Percentiles rank a stretch among this genome's conserved stretches.
phyloP scores from a whole-genome alignment of 2,113 vertebrate species.

The Cichladusa arquata region DNA sequence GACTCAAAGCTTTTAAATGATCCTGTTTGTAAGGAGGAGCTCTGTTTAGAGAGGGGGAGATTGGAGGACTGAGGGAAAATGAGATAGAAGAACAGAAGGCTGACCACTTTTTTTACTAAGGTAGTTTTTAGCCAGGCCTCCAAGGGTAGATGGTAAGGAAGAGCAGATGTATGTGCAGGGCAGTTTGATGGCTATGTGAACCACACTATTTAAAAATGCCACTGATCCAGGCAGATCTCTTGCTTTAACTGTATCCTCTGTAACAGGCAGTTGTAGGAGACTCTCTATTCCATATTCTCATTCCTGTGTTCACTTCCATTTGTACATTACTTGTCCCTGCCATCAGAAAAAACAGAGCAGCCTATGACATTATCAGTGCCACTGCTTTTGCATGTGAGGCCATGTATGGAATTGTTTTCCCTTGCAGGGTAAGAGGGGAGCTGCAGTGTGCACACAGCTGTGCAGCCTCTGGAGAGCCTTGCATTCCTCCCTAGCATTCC shows the following conservation, averaged over 20 bases:
- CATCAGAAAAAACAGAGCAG: not conserved
- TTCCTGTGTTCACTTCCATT: not conserved
- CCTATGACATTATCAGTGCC: not conserved
- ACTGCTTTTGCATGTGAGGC: not conserved
- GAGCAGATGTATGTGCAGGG: not conserved
- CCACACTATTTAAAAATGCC: not conserved
- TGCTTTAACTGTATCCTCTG: not conserved
- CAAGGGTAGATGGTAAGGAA: not conserved
- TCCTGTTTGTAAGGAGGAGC: not conserved
- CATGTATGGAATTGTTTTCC: not conserved
- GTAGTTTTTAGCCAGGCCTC: not conserved
- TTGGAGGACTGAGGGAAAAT: not conserved
- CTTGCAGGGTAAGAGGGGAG: not conserved
- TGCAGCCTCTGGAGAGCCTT: not conserved
- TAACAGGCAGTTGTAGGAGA: not conserved
- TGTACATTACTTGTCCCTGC: not conserved
- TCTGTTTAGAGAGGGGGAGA: not conserved
- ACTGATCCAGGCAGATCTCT: not conserved
- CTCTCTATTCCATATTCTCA: not conserved
- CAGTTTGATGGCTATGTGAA: not conserved
- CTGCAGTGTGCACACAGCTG: conserved; percentile 22
- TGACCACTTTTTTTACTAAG: not conserved
- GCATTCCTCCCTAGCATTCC: not conserved
- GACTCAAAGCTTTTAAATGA: not conserved
- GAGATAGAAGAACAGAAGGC: not conserved